phyloP scores from a whole-genome alignment of 1,140 invertebrate species.

The Halesus radiatus region DNA sequence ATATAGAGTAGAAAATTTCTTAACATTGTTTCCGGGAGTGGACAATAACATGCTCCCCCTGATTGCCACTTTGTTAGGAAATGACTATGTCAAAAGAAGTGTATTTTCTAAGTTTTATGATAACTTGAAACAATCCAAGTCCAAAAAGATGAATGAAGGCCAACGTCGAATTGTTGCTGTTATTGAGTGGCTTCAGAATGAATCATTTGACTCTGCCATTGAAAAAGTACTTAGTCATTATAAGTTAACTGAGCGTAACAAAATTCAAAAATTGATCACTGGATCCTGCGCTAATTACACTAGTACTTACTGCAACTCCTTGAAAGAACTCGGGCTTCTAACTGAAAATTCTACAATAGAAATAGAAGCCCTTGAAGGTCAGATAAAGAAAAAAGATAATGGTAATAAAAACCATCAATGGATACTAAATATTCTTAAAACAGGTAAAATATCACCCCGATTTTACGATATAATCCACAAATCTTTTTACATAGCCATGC shows the following conservation, averaged over 20 bases:
- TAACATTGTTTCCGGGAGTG: slow-evolving; percentile 74
- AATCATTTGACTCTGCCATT: slow-evolving; percentile 78
- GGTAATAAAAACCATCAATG: slow-evolving; percentile 14
- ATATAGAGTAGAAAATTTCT: slow-evolving; percentile 79
- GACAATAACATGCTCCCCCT: slow-evolving; percentile 79
- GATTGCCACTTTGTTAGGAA: slow-evolving; percentile 85
- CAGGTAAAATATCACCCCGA: slow-evolving; percentile 53
- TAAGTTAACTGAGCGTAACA: slow-evolving; percentile 69
- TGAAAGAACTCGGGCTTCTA: slow-evolving; percentile 70
- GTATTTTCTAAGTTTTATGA: slow-evolving; percentile 80
- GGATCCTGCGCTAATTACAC: slow-evolving; percentile 76
- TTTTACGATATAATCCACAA: slow-evolving; percentile 53
- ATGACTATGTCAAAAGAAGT: slow-evolving; percentile 84
- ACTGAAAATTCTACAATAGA: background rate
- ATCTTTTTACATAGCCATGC: slow-evolving; percentile 74
- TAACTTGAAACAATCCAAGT: slow-evolving; percentile 76
- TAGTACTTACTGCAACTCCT: slow-evolving; percentile 69
- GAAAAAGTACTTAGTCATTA: slow-evolving; percentile 75
- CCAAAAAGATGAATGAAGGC: slow-evolving; percentile 70
- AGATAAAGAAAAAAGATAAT: slow-evolving; percentile 16
- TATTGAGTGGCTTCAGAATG: slow-evolving; percentile 81
- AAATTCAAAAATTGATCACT: slow-evolving; percentile 72
- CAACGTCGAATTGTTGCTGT: slow-evolving; percentile 78
- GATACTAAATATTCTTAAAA: slow-evolving; percentile 46
- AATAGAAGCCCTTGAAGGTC: background rate